These are phyloP conservation scores for Nematolebias whitei DNA, from an alignment of 2,113 vertebrate species.

Conservation along the genomic window DNA sequence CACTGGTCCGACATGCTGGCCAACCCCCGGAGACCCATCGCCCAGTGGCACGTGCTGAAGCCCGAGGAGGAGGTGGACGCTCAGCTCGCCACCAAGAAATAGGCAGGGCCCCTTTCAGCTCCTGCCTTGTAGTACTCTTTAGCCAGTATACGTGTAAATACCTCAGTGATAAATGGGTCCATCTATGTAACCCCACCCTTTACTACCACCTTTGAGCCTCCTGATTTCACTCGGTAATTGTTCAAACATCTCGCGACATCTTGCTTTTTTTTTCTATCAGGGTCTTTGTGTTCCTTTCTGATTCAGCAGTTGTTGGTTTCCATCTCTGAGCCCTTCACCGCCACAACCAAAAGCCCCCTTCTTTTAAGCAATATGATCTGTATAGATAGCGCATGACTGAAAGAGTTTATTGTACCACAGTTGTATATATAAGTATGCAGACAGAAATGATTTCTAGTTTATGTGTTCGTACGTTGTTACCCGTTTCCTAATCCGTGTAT, in stretches of 20 bases:
- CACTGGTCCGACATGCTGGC: conserved; percentile 99
- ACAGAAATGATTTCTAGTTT: conserved; percentile 97
- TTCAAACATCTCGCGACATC: conserved; percentile 40
- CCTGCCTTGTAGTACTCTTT: conserved; percentile 94
- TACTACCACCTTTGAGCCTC: conserved; percentile 40
- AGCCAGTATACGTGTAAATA: conserved; percentile 99
- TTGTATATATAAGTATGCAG: conserved; percentile 98
- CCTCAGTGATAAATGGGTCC: conserved; percentile 96
- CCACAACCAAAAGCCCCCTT: conserved; percentile 87
- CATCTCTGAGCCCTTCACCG: conserved; percentile 53
- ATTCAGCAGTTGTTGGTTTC: conserved; percentile 37
- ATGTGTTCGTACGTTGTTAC: conserved; percentile 99
- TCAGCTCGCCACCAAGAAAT: conserved; percentile 97
- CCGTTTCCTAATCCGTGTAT: conserved; percentile 99
- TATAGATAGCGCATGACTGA: conserved; percentile 99
- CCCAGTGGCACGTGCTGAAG: conserved; percentile 98
- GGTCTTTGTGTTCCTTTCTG: conserved; percentile 34
- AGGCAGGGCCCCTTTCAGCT: conserved; percentile 86
- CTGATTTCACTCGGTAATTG: conserved; percentile 72
- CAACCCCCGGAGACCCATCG: conserved; percentile 97
- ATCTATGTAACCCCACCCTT: conserved; percentile 82
- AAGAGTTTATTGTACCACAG: conserved; percentile 96
- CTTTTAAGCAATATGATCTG: conserved; percentile 99
- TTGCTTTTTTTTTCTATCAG: conserved; percentile 46
- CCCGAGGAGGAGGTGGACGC: conserved; percentile 95